A percentile compares a stretch with the other conserved stretches of the same genome.
Conservation (phyloP, 2,888 invertebrate genomes). For the Drosophila anceps region DNA sequence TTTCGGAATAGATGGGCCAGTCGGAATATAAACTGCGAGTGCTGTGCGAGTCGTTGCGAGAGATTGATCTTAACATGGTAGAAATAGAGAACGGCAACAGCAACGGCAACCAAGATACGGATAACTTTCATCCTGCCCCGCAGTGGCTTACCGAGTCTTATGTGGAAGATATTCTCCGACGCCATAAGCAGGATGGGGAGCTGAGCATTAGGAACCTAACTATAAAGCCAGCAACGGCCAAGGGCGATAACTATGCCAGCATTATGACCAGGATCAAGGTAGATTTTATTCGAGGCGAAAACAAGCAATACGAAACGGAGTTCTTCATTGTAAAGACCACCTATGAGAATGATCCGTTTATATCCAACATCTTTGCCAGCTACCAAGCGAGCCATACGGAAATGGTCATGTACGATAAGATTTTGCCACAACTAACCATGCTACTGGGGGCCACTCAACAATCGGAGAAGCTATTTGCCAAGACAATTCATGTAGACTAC, state of each 20-base stretch:
- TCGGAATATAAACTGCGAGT: slow-evolving; percentile 49
- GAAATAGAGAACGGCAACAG: slow-evolving; percentile 32
- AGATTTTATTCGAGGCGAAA: slow-evolving; percentile 31
- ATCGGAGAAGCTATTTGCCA: slow-evolving; percentile 72
- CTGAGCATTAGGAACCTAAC: slow-evolving; percentile 57
- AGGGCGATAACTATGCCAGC: slow-evolving; percentile 81
- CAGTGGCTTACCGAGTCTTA: slow-evolving; percentile 76
- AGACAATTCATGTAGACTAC: slow-evolving; percentile 75
- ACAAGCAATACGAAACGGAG: slow-evolving; percentile 39
- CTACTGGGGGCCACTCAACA: slow-evolving; percentile 56
- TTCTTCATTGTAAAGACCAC: slow-evolving; percentile 75
- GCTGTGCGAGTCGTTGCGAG: neutral
- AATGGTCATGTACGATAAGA: slow-evolving; percentile 79
- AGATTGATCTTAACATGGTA: slow-evolving; percentile 54
- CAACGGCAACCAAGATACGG: slow-evolving; percentile 23
- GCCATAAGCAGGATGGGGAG: slow-evolving; percentile 61
- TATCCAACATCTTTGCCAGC: slow-evolving; percentile 53
- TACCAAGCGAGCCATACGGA: slow-evolving; percentile 76
- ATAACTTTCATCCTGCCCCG: slow-evolving; percentile 55
- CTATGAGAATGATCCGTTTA: slow-evolving; percentile 69
- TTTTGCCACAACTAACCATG: slow-evolving; percentile 70
- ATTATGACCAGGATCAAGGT: slow-evolving; percentile 72
- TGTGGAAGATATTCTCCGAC: slow-evolving; percentile 66
- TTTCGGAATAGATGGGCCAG: neutral
- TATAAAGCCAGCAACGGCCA: slow-evolving; percentile 69